Base-by-base conservation (phyloP, 1,140 invertebrate species). In the Psix sp. region DNA sequence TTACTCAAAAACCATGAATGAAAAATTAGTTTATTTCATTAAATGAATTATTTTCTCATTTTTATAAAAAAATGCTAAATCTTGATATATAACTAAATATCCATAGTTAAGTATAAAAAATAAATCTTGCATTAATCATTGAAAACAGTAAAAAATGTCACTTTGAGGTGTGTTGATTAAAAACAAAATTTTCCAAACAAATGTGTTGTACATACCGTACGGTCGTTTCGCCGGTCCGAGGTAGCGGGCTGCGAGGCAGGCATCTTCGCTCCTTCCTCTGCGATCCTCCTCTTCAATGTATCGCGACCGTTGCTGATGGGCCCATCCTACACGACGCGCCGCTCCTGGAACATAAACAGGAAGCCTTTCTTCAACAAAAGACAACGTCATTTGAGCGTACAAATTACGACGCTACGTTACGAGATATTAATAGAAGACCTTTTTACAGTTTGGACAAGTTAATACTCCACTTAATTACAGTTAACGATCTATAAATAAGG, bases 221-320 rank as follows among this genome's bases (percentile, higher is more conserved):
- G 81, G 17, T 86, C 83, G 66, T 82, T 86, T 77, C 83, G 84
- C 80, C 80, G 84, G 76, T 86, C 84, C 9, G 80, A 74, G 54
- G 83, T 82, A 76, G 81, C 82, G 43, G 78, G 40, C 60, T 86
- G 84, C 62, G 84, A 86, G 79, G 83, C 79, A 56, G 84, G 84
- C 84, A 86, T 86, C 63, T 77, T 77, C 56, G 59, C 71, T 76
- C 46, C 75, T 80, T 78, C 74, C 75, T 84, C 76, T 71, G 68
- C 57, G 33, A 54, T 76, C 75, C 78, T 79, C 77, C 80, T 80
- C 80, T 82, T 86, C 81, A 86, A 40, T 83, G 81, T 80, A 80
- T 54, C 63, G 73, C 67, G 71, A 78, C 57, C 77, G 75, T 73
- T 79, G 65, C 77, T 71, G 68, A 74, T 77, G 72, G 51, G 77